Evolutionary conservation across 1,140 invertebrate genomes (phyloP).

Genomic region (Ceratosolen fusciceps): DNA sequence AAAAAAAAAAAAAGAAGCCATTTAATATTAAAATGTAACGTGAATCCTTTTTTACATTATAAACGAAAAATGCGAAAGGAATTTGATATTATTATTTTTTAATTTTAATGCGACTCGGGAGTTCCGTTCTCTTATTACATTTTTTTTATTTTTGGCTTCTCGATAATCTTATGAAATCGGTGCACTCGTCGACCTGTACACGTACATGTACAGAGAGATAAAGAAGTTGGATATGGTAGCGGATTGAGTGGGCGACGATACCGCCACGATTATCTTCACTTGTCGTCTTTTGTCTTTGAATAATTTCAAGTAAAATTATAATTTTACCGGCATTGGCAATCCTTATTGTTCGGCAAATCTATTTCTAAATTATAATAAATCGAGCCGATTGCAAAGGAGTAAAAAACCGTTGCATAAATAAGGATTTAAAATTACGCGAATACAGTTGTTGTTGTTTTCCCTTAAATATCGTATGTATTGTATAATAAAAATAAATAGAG

Average conservation of each 20-base stretch:
- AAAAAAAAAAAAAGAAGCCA: neutral
- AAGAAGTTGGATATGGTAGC: conserved; percentile 5
- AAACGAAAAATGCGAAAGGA: conserved; percentile 24
- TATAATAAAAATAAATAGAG: too few species aligned
- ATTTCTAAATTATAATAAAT: neutral
- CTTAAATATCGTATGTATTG: too few species aligned
- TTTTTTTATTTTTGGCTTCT: conserved; percentile 33
- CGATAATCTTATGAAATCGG: conserved; percentile 24
- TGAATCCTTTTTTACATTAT: too few species aligned
- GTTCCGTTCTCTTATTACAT: conserved; percentile 6
- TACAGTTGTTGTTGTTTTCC: too few species aligned
- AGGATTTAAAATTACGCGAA: too few species aligned
- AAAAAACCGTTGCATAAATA: neutral
- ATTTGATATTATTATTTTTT: conserved; percentile 30
- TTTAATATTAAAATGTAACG: too few species aligned
- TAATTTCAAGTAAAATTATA: too few species aligned
- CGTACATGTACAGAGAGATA: neutral
- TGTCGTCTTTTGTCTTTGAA: too few species aligned
- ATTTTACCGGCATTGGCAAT: too few species aligned
- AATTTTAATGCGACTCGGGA: conserved; percentile 34
- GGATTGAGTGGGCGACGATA: neutral
- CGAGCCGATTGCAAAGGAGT: neutral
- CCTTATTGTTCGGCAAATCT: neutral
- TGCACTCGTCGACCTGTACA: neutral
- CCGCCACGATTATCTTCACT: neutral